These are phyloP conservation scores for Siniperca obscura DNA, from an alignment of 2,797 vertebrate genomes.

Conservation along the genomic window DNA sequence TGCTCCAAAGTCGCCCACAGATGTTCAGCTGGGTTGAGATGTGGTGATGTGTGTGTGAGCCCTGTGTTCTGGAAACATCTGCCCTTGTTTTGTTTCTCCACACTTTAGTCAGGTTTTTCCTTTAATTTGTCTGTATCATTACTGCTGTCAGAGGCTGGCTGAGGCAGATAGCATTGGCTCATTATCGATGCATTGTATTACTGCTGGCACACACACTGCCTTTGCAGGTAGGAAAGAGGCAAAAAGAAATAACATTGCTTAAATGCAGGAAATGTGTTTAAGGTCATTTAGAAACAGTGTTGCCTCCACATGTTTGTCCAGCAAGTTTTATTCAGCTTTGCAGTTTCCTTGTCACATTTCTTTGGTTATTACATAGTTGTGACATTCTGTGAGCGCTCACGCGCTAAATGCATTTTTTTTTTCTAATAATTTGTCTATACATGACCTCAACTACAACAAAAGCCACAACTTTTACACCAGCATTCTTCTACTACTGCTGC, in stretches of 20 bases:
- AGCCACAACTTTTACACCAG: background rate
- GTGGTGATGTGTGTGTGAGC: too few species aligned
- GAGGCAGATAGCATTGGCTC: background rate
- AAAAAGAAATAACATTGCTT: background rate
- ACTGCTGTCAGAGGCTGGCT: background rate
- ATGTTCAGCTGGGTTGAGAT: too few species aligned
- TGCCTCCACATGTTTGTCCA: background rate
- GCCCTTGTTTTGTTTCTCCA: too few species aligned
- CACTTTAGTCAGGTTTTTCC: too few species aligned
- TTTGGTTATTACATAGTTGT: too few species aligned
- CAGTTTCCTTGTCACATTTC: background rate
- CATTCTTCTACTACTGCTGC: background rate
- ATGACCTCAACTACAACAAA: background rate
- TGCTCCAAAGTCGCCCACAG: too few species aligned
- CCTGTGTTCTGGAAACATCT: too few species aligned
- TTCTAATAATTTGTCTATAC: too few species aligned
- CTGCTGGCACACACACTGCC: background rate
- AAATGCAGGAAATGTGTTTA: background rate
- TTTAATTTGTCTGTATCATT: background rate
- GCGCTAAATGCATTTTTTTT: too few species aligned
- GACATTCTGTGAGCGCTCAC: too few species aligned
- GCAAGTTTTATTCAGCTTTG: background rate
- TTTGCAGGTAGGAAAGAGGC: background rate
- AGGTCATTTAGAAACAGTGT: background rate
- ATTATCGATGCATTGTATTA: background rate